Evolutionary conservation across 2,888 invertebrate species (phyloP).

Genomic region (Penaeus monodon): DNA sequence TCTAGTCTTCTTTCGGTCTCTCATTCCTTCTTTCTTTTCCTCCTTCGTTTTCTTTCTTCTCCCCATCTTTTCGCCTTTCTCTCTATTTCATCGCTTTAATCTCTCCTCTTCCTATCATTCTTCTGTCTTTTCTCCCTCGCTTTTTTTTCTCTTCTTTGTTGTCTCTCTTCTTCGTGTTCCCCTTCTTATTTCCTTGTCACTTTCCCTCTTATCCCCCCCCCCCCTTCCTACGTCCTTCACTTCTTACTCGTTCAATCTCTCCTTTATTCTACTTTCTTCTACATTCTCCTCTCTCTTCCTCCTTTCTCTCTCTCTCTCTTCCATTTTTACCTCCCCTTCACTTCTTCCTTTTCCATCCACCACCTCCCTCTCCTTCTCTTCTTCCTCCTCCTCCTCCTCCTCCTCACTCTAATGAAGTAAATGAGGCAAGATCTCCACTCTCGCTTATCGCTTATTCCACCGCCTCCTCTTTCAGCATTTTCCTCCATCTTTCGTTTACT

Average conservation of each 20-base stretch:
- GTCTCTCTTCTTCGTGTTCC: background rate
- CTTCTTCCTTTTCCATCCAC: background rate
- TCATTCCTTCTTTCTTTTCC: background rate
- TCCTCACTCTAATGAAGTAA: background rate
- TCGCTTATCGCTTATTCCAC: background rate
- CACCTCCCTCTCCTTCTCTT: background rate
- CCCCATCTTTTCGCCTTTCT: background rate
- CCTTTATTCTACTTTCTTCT: background rate
- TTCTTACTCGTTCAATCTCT: background rate
- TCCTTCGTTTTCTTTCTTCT: background rate
- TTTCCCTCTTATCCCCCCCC: background rate
- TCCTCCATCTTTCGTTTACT: background rate
- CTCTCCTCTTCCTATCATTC: background rate
- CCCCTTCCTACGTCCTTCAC: background rate
- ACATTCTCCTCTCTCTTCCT: background rate
- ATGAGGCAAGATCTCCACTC: background rate
- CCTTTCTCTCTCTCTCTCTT: background rate
- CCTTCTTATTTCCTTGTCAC: background rate
- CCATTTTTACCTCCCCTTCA: background rate
- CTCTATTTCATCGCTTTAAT: background rate
- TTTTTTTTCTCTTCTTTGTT: no score
- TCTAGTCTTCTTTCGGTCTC: background rate
- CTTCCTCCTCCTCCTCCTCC: background rate
- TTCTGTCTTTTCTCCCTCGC: background rate
- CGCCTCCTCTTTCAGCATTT: background rate